These are phyloP conservation scores for Drosophila fulvimacula DNA, from an alignment of 2,888 invertebrate species.

Conservation along the genomic window DNA sequence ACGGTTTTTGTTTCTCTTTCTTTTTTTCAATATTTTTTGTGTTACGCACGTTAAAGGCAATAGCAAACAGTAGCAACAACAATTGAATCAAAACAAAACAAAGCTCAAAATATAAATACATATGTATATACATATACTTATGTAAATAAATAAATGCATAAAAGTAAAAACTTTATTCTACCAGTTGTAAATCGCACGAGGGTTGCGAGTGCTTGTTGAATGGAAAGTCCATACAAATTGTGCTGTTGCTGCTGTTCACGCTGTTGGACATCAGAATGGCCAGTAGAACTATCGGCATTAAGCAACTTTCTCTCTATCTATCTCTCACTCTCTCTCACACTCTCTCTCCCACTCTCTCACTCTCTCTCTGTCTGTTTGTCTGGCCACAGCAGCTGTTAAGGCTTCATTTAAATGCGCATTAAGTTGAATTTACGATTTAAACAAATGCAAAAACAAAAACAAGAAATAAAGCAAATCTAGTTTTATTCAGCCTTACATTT, in stretches of 20 bases:
- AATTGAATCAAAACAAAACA: slow-evolving; percentile 33
- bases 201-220: slow-evolving; percentile 37
- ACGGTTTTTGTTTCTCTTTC: slow-evolving; percentile 14
- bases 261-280: slow-evolving; percentile 14
- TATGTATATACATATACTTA: slow-evolving; percentile 28
- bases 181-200: slow-evolving; percentile 54
- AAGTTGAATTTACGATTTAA: slow-evolving; percentile 55
- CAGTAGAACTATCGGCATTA: slow-evolving; percentile 34
- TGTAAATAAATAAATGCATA: slow-evolving; percentile 68
- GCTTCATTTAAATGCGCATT: slow-evolving; percentile 72
- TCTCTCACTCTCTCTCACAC: slow-evolving; percentile 10
- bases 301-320: slow-evolving; percentile 60
- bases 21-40: slow-evolving; percentile 6
- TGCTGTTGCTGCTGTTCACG: slow-evolving; percentile 20
- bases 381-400: slow-evolving; percentile 12
- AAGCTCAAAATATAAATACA: slow-evolving; percentile 14
- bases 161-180: slow-evolving; percentile 46
- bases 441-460: slow-evolving; percentile 23
- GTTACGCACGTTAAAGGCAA: slow-evolving; percentile 57
- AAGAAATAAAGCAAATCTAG: slow-evolving; percentile 1
- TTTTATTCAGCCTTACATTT: slow-evolving; percentile 61
- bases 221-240: slow-evolving; percentile 49
- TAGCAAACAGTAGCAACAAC: slow-evolving; percentile 11
- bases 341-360: neutral
- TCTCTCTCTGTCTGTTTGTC: neutral